Conservation (phyloP, 1,140 invertebrate genomes). For the Panagrolaimus sp. region DNA sequence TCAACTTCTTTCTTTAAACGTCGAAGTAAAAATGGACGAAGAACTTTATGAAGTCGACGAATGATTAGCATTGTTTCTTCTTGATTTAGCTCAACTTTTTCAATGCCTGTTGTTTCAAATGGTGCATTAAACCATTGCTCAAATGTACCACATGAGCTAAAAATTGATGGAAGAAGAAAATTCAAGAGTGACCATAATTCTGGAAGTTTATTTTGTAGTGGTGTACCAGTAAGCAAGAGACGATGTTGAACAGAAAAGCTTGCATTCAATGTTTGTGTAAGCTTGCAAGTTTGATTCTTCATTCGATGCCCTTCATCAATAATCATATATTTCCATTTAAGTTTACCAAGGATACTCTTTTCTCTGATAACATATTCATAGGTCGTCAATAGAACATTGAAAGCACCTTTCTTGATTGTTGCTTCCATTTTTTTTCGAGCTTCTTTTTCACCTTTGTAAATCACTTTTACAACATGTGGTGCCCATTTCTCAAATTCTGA, state of each 20-base stretch:
- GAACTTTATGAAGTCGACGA: conserved; percentile 88
- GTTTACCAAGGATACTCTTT: conserved; percentile 88
- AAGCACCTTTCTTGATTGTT: no score
- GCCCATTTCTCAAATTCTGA: conserved; percentile 99
- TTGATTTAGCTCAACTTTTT: conserved; percentile 87
- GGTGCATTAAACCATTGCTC: conserved; percentile 99
- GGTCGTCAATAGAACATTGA: conserved; percentile 98
- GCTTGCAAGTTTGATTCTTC: conserved; percentile 94
- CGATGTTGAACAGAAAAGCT: conserved; percentile 86
- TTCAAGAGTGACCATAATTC: conserved; percentile 99
- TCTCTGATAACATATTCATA: conserved; percentile 99
- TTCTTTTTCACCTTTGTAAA: no score
- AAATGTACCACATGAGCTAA: conserved; percentile 92
- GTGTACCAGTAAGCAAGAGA: conserved; percentile 90
- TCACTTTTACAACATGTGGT: no score
- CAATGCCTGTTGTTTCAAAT: conserved; percentile 94
- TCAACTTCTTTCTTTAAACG: conserved; percentile 95
- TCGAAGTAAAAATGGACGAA: conserved; percentile 89
- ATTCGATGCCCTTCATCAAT: conserved; percentile 99
- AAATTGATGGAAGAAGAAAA: conserved; percentile 98
- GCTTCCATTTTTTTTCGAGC: no score
- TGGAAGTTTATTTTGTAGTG: conserved; percentile 96
- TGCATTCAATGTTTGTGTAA: conserved; percentile 96
- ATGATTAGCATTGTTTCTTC: no score
- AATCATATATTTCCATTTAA: conserved; percentile 98